Evolutionary conservation across 2,888 invertebrate species (phyloP).

Genomic region (Zaprionus bogoriensis): DNA sequence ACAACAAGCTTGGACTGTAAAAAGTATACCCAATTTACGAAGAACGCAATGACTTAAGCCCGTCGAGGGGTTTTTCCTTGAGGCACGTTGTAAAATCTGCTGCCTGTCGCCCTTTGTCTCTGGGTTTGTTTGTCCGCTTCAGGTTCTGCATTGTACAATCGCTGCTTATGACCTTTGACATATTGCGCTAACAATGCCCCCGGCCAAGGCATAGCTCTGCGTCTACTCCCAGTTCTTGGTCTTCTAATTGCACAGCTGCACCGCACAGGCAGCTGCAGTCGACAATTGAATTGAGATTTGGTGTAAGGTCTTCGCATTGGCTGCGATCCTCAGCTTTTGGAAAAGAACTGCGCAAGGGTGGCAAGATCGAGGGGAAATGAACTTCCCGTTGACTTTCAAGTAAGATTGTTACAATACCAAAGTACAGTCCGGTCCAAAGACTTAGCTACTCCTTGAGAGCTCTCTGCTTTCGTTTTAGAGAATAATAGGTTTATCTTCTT

Average conservation of each 20-base stretch:
- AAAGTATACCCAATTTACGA: slow-evolving; percentile 14
- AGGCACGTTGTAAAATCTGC: slow-evolving; percentile 37
- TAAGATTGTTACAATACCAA: neutral
- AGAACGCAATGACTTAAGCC: slow-evolving; percentile 29
- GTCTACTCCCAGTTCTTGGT: too few relatives aligned
- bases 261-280: slow-evolving; percentile 58
- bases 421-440: slow-evolving; percentile 4
- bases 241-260: slow-evolving; percentile 58
- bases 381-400: neutral
- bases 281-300: slow-evolving; percentile 46
- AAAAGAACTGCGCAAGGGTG: too few relatives aligned
- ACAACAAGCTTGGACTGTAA: slow-evolving; percentile 20
- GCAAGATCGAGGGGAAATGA: neutral
- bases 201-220: slow-evolving; percentile 36
- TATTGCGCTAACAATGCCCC: slow-evolving; percentile 58
- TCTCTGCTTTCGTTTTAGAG: neutral
- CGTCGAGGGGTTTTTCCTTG: slow-evolving; percentile 41
- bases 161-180: slow-evolving; percentile 71
- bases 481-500: neutral
- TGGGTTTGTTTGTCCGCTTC: slow-evolving; percentile 12
- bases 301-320: slow-evolving; percentile 12
- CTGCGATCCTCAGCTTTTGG: slow-evolving; percentile 3
- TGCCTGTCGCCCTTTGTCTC: slow-evolving; percentile 45
- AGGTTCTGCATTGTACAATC: slow-evolving; percentile 54
- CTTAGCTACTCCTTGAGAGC: neutral